Base-by-base conservation (phyloP, 2,888 invertebrate species). In the Schrankia costaestrigalis region DNA sequence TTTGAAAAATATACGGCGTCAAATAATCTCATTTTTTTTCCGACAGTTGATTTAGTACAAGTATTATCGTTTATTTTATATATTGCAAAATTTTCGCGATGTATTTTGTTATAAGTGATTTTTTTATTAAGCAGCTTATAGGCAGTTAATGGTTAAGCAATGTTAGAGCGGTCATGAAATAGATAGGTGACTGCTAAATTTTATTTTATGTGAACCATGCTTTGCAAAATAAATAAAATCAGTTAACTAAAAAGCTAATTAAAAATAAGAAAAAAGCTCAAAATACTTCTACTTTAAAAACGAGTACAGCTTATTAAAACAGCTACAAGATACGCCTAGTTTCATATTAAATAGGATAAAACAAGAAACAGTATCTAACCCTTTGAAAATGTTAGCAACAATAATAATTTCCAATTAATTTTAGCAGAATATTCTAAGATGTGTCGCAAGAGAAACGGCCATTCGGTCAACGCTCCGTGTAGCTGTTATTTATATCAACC, bases 401-500 rank as follows among this genome's bases (percentile, higher is more conserved):
- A 22, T 26, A 37, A 24, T 26, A 2, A 26, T 23, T 25, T 34
- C 6, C 6, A 28, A 32, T 25, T 30, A 21, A 21, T 31, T 39
- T 31, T 14, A 40, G 27, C 26, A 30, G 27, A 36, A 41, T 50
- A 46, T 48, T 33, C 34, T 41, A 54, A 52, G 50, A 52, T 44
- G 51, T 53, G 63, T 56, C 59, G 63, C 63, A 63, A 46, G 47
- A 34, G n/a, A n/a, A n/a, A n/a, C 52, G 44, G 46, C 34, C 41
- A 50, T 27, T 52, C 65, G 73, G 72, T 73, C 74, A 73, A 65
- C 50, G 63, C 62, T 56, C 73, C 46, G 17, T n/a, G 17, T 31
- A n/a, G 25, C 37, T 46, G 57, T 66, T 74, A 74, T 72, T 69
- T 64, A 69, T 71, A 68, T 49, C 48, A 50, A 39, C 65, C 63